Evolutionary conservation across 2,113 vertebrate genomes (phyloP).

Genomic region (Pan paniscus): DNA sequence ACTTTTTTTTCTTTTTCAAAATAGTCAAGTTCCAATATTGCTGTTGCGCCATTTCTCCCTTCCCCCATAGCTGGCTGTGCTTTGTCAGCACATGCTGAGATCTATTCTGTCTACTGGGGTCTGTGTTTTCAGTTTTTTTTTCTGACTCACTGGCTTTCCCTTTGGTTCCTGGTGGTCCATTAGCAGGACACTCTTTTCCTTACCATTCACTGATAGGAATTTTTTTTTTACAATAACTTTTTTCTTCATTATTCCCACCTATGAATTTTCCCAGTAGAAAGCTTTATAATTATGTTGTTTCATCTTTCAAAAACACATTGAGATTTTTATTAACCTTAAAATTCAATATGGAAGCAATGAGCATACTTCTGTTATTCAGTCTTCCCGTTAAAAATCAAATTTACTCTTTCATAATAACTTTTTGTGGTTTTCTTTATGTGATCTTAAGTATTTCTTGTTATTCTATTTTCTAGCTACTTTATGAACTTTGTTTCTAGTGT

Average conservation of each 20-base stretch:
- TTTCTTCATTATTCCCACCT: background rate
- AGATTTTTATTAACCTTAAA: background rate
- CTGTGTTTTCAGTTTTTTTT: no score
- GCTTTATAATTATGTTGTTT: background rate
- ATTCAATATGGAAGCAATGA: background rate
- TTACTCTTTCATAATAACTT: background rate
- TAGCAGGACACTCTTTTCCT: background rate
- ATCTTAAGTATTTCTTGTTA: background rate
- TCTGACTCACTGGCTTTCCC: background rate
- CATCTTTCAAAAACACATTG: background rate
- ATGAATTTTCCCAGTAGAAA: background rate
- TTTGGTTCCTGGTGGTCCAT: background rate
- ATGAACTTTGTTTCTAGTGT: background rate
- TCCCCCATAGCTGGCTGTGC: background rate
- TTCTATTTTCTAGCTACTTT: background rate
- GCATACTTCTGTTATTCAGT: background rate
- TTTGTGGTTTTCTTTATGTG: background rate
- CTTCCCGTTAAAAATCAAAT: background rate
- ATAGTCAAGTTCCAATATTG: background rate
- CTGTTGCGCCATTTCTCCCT: background rate
- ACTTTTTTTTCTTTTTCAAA: background rate
- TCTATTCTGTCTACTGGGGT: background rate
- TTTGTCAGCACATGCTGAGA: background rate
- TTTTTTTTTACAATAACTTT: background rate
- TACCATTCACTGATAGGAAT: background rate